phyloP scores from a whole-genome alignment of 2,113 vertebrate species.

The Callaeas wilsoni region DNA sequence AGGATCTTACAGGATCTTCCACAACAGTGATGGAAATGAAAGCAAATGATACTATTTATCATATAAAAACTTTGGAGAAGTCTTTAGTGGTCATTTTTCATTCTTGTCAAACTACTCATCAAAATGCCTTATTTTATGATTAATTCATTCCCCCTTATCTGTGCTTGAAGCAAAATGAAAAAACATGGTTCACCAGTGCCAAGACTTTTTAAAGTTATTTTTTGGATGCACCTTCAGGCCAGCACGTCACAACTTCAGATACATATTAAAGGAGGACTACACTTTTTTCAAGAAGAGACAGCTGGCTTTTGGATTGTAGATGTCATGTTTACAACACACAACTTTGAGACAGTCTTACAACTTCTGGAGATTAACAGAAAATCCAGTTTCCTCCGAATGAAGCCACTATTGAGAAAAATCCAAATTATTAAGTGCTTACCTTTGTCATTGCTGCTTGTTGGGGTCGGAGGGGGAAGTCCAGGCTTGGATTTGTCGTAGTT shows the following conservation, averaged over 20 bases:
- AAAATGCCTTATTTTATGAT: conserved; percentile 4
- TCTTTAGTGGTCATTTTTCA: not conserved
- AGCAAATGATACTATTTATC: not conserved
- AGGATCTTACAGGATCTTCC: not conserved
- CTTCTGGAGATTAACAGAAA: not conserved
- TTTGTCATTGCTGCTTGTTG: conserved; percentile 73
- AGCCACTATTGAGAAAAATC: not conserved
- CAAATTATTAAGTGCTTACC: conserved; percentile 67
- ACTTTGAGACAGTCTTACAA: not conserved
- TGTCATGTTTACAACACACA: not conserved
- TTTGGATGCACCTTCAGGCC: not conserved
- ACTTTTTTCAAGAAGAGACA: not conserved
- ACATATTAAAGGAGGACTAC: not conserved
- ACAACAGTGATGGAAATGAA: not conserved
- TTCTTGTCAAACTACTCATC: not conserved
- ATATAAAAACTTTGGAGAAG: not conserved
- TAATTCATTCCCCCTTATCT: not conserved
- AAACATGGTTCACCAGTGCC: not conserved
- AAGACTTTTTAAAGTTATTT: not conserved
- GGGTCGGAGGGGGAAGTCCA: conserved; percentile 67
- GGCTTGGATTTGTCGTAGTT: conserved; percentile 90
- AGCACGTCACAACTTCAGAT: not conserved
- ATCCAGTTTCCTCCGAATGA: not conserved
- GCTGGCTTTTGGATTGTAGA: not conserved
- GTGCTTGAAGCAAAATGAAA: not conserved